phyloP scores from a whole-genome alignment of 2,888 invertebrate genomes.

The Germaria angustata region DNA sequence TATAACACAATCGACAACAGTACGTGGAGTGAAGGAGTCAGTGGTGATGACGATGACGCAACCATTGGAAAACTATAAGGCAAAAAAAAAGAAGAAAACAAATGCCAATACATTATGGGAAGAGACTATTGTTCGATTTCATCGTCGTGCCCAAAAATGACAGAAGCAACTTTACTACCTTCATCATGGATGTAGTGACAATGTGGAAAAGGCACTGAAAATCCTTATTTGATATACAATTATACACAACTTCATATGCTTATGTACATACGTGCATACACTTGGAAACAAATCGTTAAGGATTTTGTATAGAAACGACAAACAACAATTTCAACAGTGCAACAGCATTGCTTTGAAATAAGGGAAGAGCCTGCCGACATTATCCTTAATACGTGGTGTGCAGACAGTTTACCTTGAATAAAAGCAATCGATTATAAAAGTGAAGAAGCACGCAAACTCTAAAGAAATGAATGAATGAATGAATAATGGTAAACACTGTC shows the following conservation, averaged over 20 bases:
- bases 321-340: constrained; percentile 9
- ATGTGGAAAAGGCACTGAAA: constrained; percentile 55
- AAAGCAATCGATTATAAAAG: constrained; percentile 38
- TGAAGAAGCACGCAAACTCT: not conserved
- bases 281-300: not conserved
- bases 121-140: constrained; percentile 33
- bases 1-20: constrained; percentile 64
- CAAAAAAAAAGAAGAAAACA: no score
- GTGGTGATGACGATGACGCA: constrained; percentile 22
- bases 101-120: constrained; percentile 48
- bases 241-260: not conserved
- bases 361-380: not conserved
- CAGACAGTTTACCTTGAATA: constrained; percentile 43
- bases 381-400: not conserved
- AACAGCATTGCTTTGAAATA: not conserved
- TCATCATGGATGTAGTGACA: constrained; percentile 26
- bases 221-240: constrained; percentile 59
- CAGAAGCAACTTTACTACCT: constrained; percentile 19
- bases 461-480: not conserved
- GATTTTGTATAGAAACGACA: constrained; percentile 3
- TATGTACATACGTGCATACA: not conserved
- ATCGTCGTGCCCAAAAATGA: not conserved
- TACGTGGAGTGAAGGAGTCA: not conserved
- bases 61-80: constrained; percentile 62
- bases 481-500: constrained; percentile 23